Evolutionary conservation across 2,888 invertebrate species (phyloP), one percentile per base, ranked within the genome.

Genomic region (Malacosoma neustria): DNA sequence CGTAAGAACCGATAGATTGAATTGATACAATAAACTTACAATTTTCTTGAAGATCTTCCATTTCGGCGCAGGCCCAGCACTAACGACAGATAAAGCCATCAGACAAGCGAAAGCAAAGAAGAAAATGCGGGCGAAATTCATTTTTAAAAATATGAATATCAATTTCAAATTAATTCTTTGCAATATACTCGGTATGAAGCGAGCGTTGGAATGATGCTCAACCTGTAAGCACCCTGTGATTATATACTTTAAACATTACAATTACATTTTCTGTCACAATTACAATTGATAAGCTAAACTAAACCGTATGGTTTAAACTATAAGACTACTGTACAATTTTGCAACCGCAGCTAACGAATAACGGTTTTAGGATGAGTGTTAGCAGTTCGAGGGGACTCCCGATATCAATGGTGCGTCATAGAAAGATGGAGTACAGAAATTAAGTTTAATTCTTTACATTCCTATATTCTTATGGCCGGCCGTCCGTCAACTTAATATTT

Each of bases 1-100:
- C 11, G 4, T 13, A 4, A n/a, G 9, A 13, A 4, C 6, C 9
- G 29, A 12, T 14, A 34, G 5, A 1, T 11, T n/a, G n/a, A 22
- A 3, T 13, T 7, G 14, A 6, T 7, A 13, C 13, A 11, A 33
- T 30, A 30, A 32, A 51, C 45, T 30, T 51, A 66, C 66, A 36
- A 66, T 42, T 54, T 67, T 67, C 39, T 66, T 63, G 29, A 63
- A 64, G 0, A 54, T 45, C 43, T 68, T 66, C 68, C 68, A 66
- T 14, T 43, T 56, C 0, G 67, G 66, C 22, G 57, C 57, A 2
- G 68, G 68, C 1, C 57, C 55, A 4, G 52, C 62, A 2, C 46
- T 45, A 7, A 63, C 51, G 0, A 41, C 37, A 1, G 42, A 32
- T 13, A 62, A 9, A 9, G 51, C 44, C 34, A 61, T 3, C 3